phyloP scores from a whole-genome alignment of 2,888 invertebrate species.

The Netelia inedita region DNA sequence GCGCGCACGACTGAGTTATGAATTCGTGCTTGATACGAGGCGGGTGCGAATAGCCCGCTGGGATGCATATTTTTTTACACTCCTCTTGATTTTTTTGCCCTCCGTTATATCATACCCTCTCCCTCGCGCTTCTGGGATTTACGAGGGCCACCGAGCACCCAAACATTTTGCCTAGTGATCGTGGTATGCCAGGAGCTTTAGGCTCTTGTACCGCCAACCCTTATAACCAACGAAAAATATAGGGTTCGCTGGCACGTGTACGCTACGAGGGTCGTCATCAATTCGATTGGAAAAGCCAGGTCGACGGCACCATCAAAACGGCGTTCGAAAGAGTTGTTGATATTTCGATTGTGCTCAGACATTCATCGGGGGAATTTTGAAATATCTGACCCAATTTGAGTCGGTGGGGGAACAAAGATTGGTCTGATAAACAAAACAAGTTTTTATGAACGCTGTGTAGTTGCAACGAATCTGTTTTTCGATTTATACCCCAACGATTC shows the following conservation, averaged over 20 bases:
- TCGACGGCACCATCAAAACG: not conserved
- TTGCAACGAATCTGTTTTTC: no score
- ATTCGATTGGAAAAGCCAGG: constrained; percentile 39
- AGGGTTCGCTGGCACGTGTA: constrained; percentile 1
- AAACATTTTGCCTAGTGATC: constrained; percentile 21
- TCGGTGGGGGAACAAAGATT: not conserved
- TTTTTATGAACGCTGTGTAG: no score
- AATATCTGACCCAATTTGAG: not conserved
- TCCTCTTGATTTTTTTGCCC: constrained; percentile 29
- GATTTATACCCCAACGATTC: not conserved
- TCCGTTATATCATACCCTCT: not conserved
- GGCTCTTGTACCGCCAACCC: not conserved
- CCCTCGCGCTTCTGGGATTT: constrained; percentile 51
- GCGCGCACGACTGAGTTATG: constrained; percentile 71
- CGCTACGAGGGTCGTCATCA: constrained; percentile 21
- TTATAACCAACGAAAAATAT: not conserved
- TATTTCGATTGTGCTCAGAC: constrained; percentile 4
- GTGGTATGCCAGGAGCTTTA: constrained; percentile 14
- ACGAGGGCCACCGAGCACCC: constrained; percentile 36
- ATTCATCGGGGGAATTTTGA: not conserved
- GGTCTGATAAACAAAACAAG: no score
- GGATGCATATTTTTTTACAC: constrained; percentile 41
- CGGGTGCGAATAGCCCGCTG: constrained; percentile 66
- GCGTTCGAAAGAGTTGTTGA: not conserved
- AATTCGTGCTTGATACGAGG: constrained; percentile 72